These are phyloP conservation scores for Lamellibrachia luymesi DNA, from an alignment of 1,140 invertebrate species.

Conservation along the genomic window DNA sequence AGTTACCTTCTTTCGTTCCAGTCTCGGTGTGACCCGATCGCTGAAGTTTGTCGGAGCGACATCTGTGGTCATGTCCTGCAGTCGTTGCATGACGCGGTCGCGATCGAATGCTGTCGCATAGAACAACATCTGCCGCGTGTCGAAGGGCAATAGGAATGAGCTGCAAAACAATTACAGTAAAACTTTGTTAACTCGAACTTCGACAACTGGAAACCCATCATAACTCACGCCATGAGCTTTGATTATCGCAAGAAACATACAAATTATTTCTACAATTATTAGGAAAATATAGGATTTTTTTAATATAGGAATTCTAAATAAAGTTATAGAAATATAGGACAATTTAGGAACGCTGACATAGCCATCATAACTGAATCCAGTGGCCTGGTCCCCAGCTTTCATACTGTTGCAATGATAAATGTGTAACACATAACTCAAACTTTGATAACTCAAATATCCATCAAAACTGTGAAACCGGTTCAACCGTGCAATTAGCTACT, in stretches of 20 bases:
- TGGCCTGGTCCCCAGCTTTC: too few species aligned
- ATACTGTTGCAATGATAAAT: too few species aligned
- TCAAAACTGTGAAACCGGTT: too few species aligned
- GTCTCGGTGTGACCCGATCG: slow-evolving; percentile 85
- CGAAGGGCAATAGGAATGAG: slow-evolving; percentile 95
- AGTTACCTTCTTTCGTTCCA: slow-evolving; percentile 73
- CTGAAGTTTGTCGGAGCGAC: slow-evolving; percentile 61
- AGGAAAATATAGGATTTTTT: too few species aligned
- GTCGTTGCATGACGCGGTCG: slow-evolving; percentile 79
- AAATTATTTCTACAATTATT: too few species aligned
- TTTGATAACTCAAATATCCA: too few species aligned
- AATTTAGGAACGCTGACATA: too few species aligned
- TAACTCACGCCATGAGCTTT: background rate
- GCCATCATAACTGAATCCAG: too few species aligned
- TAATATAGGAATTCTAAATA: too few species aligned
- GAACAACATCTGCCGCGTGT: slow-evolving; percentile 90
- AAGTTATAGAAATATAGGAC: too few species aligned
- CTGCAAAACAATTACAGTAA: slow-evolving; percentile 50
- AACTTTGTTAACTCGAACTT: slow-evolving; percentile 5
- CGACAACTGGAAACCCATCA: background rate
- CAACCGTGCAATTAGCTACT: too few species aligned
- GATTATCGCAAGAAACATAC: background rate
- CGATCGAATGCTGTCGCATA: slow-evolving; percentile 96
- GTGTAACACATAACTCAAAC: too few species aligned
- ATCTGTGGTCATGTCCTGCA: slow-evolving; percentile 85